Evolutionary conservation across 2,888 invertebrate genomes (phyloP), one percentile per base, ranked within the genome.

Genomic region (Latrodectus hesperus): DNA sequence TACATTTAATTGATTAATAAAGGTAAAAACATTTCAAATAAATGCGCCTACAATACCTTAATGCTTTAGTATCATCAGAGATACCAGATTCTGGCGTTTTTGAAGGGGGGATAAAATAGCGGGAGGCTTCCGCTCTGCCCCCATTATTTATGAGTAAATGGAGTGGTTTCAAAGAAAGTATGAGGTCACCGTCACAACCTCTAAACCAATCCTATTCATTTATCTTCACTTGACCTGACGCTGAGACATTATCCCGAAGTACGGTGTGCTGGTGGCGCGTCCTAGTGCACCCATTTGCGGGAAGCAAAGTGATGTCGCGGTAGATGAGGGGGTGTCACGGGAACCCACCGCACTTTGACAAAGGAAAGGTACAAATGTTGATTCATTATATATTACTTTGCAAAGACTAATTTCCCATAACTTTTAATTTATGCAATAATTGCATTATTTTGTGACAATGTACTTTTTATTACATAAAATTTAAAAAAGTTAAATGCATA

Each of bases 221-320:
- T 88, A 88, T 88, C 87, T 88, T 88, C 87, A 88, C 87, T 88
- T 88, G 87, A 88, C 87, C 87, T 88, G 87, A 78, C 87, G 77
- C 74, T 83, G 87, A 88, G 78, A 74, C 82, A 88, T 88, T 82
- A 86, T 74, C 76, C 64, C 9, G 71, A 60, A 16, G 60, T 5
- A 55, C 55, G 71, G 70, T 65, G 72, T 14, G 53, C 81, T 74
- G 71, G 75, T 76, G 51, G 74, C 67, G 60, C 75, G 68, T 65
- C 70, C 75, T 71, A 77, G 65, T 81, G 72, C 81, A 60, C 65
- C 81, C 86, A 86, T 86, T 86, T 86, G 86, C 75, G 86, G 81
- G 77, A 60, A 60, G n/a, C 12, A 11, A 60, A 12, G 11, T 79
- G 80, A 72, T 77, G 72, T 51, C 38, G 64, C 11, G 64, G 64